These are phyloP conservation scores for Pampus argenteus DNA, from an alignment of 2,797 vertebrate species.

Conservation along the genomic window DNA sequence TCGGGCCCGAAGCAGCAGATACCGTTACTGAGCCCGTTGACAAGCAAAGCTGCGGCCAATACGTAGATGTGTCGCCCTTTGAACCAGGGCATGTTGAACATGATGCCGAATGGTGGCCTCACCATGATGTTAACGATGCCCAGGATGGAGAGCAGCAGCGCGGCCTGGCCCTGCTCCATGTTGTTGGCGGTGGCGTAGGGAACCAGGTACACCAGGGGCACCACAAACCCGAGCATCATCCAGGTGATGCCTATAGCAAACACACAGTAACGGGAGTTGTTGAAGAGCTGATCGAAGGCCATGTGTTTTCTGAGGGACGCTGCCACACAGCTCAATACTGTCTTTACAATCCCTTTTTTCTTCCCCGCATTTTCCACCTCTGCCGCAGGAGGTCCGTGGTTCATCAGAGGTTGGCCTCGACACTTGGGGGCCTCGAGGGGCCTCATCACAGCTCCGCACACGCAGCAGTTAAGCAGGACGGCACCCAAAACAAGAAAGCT, in stretches of 20 bases:
- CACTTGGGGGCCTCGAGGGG: slow-evolving; percentile 77
- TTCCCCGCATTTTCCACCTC: slow-evolving; percentile 20
- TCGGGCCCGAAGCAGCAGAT: slow-evolving; percentile 86
- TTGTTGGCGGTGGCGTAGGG: slow-evolving; percentile 87
- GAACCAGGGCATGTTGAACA: slow-evolving; percentile 85
- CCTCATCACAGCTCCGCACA: slow-evolving; percentile 93
- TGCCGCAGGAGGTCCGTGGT: slow-evolving; percentile 38
- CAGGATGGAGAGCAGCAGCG: slow-evolving; percentile 90
- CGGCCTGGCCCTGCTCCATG: slow-evolving; percentile 86
- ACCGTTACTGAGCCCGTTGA: slow-evolving; percentile 92
- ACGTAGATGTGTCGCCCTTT: slow-evolving; percentile 88
- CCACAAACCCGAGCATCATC: slow-evolving; percentile 91
- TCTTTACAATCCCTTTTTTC: slow-evolving; percentile 31
- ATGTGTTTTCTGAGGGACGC: slow-evolving; percentile 84
- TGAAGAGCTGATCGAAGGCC: slow-evolving; percentile 91
- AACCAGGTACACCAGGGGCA: slow-evolving; percentile 91
- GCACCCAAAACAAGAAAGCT: slow-evolving; percentile 93
- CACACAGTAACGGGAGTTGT: slow-evolving; percentile 87
- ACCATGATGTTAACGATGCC: slow-evolving; percentile 93
- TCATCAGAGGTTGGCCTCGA: slow-evolving; percentile 60
- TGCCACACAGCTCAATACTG: slow-evolving; percentile 46
- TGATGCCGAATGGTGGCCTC: slow-evolving; percentile 86
- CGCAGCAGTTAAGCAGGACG: slow-evolving; percentile 91
- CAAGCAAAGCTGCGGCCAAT: slow-evolving; percentile 83
- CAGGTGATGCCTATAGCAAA: slow-evolving; percentile 89